A percentile compares a stretch with the other conserved stretches of the same genome.
These are phyloP conservation scores for Crotalus viridis DNA, from an alignment of 2,113 vertebrate genomes.

Conservation along the genomic window DNA sequence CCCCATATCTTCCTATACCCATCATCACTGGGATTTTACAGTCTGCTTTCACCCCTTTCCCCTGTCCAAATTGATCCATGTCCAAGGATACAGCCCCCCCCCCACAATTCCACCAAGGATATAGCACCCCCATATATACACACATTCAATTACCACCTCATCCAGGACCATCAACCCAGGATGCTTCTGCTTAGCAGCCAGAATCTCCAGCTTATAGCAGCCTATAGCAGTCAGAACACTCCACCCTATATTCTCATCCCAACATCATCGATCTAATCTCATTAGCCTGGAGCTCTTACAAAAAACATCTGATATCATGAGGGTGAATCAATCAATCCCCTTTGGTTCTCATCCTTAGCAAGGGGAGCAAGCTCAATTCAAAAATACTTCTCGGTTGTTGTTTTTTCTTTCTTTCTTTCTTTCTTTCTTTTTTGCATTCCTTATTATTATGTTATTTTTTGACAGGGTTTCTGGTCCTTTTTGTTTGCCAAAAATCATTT, in stretches of 20 bases:
- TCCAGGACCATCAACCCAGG: too few species aligned
- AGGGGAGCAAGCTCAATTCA: neutral
- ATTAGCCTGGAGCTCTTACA: neutral
- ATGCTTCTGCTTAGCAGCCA: too few species aligned
- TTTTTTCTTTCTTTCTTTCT: neutral
- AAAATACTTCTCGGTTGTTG: neutral
- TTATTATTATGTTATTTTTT: neutral
- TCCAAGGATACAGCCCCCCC: too few species aligned
- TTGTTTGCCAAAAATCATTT: neutral
- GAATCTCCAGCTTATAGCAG: too few species aligned
- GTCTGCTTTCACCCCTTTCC: neutral
- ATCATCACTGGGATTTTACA: neutral
- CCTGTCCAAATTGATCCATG: neutral
- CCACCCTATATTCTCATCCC: neutral
- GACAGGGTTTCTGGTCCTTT: neutral
- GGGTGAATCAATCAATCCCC: neutral
- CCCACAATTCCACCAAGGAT: too few species aligned
- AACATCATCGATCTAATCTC: neutral
- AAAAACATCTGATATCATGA: neutral
- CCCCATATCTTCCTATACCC: neutral
- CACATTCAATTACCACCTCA: too few species aligned
- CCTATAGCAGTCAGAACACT: too few species aligned
- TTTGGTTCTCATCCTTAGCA: neutral
- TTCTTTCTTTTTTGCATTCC: neutral
- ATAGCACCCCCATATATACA: too few species aligned